Evolutionary conservation across 2,113 vertebrate species (phyloP).

Genomic region (Cyanoderma ruficeps): DNA sequence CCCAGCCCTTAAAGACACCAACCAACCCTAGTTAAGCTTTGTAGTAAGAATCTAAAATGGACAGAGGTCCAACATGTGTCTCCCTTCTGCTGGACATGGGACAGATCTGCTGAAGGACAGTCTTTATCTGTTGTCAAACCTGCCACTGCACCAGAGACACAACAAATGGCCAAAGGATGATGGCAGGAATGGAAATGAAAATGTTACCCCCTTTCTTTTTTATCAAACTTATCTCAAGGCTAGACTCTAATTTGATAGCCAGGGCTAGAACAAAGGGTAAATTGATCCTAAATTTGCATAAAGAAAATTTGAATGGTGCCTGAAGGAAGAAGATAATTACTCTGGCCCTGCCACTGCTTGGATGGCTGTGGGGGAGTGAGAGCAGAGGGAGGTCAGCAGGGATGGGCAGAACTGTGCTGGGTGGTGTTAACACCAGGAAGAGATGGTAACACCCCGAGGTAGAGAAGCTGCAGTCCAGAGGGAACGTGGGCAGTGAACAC

Average conservation of each 20-base stretch:
- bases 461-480: not conserved
- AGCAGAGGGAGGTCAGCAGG: not conserved
- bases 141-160: not conserved
- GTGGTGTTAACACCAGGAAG: not conserved
- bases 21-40: not conserved
- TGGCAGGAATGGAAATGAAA: not conserved
- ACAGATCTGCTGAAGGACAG: not conserved
- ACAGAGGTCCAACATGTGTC: not conserved
- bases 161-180: not conserved
- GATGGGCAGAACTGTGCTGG: not conserved
- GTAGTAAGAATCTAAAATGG: not conserved
- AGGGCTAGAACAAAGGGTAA: slow-evolving; percentile 42
- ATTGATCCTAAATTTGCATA: slow-evolving; percentile 63
- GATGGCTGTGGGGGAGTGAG: not conserved
- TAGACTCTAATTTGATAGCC: not conserved
- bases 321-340: slow-evolving; percentile 26
- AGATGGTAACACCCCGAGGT: not conserved
- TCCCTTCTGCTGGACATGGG: not conserved
- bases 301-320: slow-evolving; percentile 56
- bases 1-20: not conserved
- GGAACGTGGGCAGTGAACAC: not conserved
- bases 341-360: not conserved
- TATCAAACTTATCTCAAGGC: not conserved
- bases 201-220: not conserved
- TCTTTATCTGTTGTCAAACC: not conserved